Evolutionary conservation across 2,888 invertebrate species (phyloP).

Genomic region (Sinelater perroti): DNA sequence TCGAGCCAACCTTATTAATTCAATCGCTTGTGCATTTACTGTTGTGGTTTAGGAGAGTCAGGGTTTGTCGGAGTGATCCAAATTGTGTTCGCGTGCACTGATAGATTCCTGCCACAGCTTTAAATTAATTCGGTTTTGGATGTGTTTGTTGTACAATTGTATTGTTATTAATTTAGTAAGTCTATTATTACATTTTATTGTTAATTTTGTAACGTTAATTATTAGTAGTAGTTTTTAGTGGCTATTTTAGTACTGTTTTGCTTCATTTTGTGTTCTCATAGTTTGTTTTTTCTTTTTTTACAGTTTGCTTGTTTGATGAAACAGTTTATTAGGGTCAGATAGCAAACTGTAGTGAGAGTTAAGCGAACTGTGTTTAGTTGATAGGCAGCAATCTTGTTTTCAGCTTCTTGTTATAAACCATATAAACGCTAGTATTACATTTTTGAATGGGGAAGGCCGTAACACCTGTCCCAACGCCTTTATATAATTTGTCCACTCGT

Average conservation of each 20-base stretch:
- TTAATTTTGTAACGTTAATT: slow-evolving; percentile 23
- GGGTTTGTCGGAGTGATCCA: no score
- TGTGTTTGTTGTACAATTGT: slow-evolving; percentile 29
- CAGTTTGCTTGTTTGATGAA: no score
- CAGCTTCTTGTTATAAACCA: no score
- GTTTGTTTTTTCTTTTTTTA: slow-evolving; percentile 12
- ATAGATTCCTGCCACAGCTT: slow-evolving; percentile 14
- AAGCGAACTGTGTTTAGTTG: no score
- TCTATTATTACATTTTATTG: slow-evolving; percentile 31
- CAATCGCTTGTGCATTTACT: slow-evolving; percentile 27
- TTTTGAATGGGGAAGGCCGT: no score
- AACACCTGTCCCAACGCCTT: no score
- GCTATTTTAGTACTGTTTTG: neutral
- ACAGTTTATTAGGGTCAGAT: no score
- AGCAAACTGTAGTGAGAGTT: no score
- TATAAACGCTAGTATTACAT: no score
- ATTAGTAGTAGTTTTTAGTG: neutral
- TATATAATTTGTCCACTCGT: no score
- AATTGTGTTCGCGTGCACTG: no score
- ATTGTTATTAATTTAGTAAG: slow-evolving; percentile 29
- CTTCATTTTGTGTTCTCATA: slow-evolving; percentile 1
- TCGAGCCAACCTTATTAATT: slow-evolving; percentile 29
- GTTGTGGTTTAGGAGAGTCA: slow-evolving; percentile 20
- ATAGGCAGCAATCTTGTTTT: no score
- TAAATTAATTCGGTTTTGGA: slow-evolving; percentile 21